These are phyloP conservation scores for Cyrtorhinus lividipennis DNA, from an alignment of 1,140 invertebrate species.

Conservation along the genomic window DNA sequence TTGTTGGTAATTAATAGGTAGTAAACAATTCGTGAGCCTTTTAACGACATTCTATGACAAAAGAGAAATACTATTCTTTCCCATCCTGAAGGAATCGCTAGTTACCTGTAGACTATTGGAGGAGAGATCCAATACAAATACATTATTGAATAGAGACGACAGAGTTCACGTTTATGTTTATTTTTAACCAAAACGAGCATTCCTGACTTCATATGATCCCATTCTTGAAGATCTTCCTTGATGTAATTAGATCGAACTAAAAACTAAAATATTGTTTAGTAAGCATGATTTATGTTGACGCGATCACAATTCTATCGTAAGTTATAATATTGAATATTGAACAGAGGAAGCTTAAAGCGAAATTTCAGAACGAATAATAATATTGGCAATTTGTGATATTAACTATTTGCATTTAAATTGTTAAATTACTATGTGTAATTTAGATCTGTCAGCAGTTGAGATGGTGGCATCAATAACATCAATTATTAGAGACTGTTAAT, in stretches of 20 bases:
- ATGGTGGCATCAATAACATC: conserved; percentile 10
- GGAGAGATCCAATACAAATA: background rate
- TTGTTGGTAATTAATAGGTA: background rate
- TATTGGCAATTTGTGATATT: conserved; percentile 20
- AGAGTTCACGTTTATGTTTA: background rate
- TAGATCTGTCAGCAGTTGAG: conserved; percentile 8
- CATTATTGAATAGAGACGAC: background rate
- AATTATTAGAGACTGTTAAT: conserved; percentile 17
- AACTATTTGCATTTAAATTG: conserved; percentile 21
- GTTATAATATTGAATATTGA: background rate
- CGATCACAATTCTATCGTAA: background rate
- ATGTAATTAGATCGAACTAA: background rate
- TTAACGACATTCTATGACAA: background rate
- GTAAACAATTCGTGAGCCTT: conserved; percentile 5
- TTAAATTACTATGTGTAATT: background rate
- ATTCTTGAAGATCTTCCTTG: background rate
- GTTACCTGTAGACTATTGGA: conserved; percentile 2
- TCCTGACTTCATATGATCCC: background rate
- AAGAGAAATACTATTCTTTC: background rate
- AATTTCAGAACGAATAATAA: background rate
- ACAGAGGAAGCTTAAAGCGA: background rate
- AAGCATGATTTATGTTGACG: conserved; percentile 1
- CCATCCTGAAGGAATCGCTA: conserved; percentile 8
- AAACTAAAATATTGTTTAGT: background rate
- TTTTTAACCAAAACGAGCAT: background rate